Evolutionary conservation across 1,140 invertebrate genomes (phyloP), one percentile per base, ranked within the genome.

Genomic region (Probaryconus sp.): DNA sequence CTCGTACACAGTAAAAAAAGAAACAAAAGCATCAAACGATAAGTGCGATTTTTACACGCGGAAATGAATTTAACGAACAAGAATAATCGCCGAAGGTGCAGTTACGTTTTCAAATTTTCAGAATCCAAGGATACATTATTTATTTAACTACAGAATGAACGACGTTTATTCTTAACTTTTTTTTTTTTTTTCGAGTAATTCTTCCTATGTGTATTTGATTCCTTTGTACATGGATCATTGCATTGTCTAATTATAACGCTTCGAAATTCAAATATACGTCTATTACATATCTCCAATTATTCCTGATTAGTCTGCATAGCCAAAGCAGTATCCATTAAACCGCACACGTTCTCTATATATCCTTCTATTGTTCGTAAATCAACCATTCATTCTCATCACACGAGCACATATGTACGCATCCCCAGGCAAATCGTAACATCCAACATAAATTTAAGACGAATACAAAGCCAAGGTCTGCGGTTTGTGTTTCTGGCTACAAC

Each of bases 11-110:
- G 68, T 53, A 56, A 63, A 61, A 68, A 56, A 31, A 28, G 51
- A 47, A 50, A 63, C 43, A 51, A 7, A 50, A 38, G 51, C 43
- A 47, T 71, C 58, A 48, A 71, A 63, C 35, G 58, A 56, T 71
- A 63, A 64, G 45, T 45, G 45, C 14, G 53, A 64, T 71, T 71
- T 71, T 64, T 43, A 56, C 30, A 51, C 31, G 24, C 43, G 30
- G 35, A 64, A 58, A 51, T 64, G 51, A 71, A 71, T 64, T 58
- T 58, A 58, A 71, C 42, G 56, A 61, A 61, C 61, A 53, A 70
- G 48, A 61, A 70, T 70, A 55, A 61, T 70, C 31, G 16, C 10
- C 28, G 38, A 11, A 50, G 13, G 30, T 48, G 26, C 24, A 20
- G 28, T 60, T 30, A 16, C 33, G 53, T 45, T 37, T 24, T 35